Evolutionary conservation across 2,797 vertebrate genomes (phyloP), one percentile per base, ranked within the genome.

Genomic region (Labroides dimidiatus): DNA sequence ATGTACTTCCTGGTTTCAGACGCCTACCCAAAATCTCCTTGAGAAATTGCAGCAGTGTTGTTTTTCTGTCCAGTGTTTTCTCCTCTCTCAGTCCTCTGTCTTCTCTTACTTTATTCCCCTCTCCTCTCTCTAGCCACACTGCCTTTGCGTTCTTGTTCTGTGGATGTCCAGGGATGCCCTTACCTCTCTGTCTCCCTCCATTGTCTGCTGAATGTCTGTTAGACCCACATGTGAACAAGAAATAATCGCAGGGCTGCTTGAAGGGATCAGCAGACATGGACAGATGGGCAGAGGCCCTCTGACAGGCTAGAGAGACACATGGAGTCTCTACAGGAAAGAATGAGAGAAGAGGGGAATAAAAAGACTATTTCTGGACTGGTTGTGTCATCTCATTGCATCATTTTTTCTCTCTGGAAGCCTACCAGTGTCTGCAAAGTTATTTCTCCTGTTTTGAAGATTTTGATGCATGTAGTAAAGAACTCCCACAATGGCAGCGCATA

Each of bases 241-340:
- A 97, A 93, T 96, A 96, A 87, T 98, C 94, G 75, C 97, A 99
- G 44, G 96, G 95, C 47, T 84, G 87, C 23, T 72, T 79, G 66
- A 93, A 95, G 37, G 89, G 92, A 84, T 98, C 96, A 10, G 90
- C 78, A 14, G 89, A 92, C 39, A 68, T 70, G 80, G 93, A 85
- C 49, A 97, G 84, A 41, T n/a, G 90, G 19, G 75, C 80, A 42
- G 93, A 81, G 37, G 94, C 92, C 54, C 62, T 64, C 76, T 86
- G 65, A 74, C 95, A 96, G 54, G 83, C 91, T 0, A 84, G 62
- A 0, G 86, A 92, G 59, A 91, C 67, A 81, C 97, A 98, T 15
- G 88, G 80, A 60, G 72, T 65, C 52, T 55, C 93, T 94, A 36
- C 3, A 68, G 72, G 67, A 74, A 45, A 63, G 10, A 78, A 39